Evolutionary conservation across 2,113 vertebrate species (phyloP).

Genomic region (Opisthocomus hoazin): DNA sequence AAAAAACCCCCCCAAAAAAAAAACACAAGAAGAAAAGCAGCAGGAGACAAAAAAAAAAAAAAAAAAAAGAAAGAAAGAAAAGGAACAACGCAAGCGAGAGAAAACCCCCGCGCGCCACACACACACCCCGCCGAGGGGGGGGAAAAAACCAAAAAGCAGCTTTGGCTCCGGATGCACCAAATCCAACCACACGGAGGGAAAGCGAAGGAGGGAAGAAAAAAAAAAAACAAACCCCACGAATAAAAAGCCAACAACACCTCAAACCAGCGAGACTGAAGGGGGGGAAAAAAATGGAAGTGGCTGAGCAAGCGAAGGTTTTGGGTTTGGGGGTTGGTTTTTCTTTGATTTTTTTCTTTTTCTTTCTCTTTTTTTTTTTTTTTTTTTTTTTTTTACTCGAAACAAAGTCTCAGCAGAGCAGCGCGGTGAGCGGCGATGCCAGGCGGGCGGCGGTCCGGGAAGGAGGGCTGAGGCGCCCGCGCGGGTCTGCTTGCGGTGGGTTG

Average conservation of each 20-base stretch:
- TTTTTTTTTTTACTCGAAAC: constrained; percentile 48
- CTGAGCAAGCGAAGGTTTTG: constrained; percentile 7
- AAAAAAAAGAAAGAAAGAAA: too few relatives aligned
- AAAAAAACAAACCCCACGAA: not conserved
- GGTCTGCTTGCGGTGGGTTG: constrained; percentile 65
- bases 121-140: not conserved
- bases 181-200: constrained; percentile 47
- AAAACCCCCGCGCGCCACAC: constrained; percentile 20
- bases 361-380: not conserved
- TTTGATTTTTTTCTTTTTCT: not conserved
- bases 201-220: not conserved
- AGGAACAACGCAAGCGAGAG: constrained; percentile 45
- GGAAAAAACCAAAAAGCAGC: constrained; percentile 54
- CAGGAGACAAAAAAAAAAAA: constrained; percentile 73
- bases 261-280: constrained; percentile 15
- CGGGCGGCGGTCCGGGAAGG: constrained; percentile 43
- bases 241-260: not conserved
- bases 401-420: constrained; percentile 59
- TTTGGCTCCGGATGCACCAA: constrained; percentile 53
- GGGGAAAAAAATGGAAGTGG: constrained; percentile 40
- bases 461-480: constrained; percentile 54
- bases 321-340: too few relatives aligned
- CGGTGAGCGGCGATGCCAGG: constrained; percentile 50
- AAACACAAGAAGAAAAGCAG: constrained; percentile 26
- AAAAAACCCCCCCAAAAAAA: too few relatives aligned